phyloP scores from a whole-genome alignment of 2,797 vertebrate species.

The Crocodylus rhombifer region DNA sequence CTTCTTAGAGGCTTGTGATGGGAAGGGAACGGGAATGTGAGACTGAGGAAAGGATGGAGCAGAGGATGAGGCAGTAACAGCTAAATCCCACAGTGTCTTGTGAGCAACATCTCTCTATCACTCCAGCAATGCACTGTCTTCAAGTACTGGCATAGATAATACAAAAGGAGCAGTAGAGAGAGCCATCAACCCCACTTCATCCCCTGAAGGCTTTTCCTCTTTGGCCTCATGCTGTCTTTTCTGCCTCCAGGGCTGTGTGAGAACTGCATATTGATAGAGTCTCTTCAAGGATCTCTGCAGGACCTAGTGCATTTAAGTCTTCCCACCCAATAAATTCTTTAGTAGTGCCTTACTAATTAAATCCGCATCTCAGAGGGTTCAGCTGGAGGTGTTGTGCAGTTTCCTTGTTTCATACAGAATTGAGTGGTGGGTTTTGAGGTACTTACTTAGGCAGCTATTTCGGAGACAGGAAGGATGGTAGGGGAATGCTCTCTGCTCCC shows the following conservation, averaged over 20 bases:
- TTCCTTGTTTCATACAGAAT: not conserved
- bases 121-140: conserved; percentile 11
- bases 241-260: conserved; percentile 23
- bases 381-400: conserved; percentile 13
- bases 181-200: conserved; percentile 34
- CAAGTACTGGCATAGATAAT: not conserved
- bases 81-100: not conserved
- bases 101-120: conserved; percentile 18
- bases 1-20: not conserved
- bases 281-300: conserved; percentile 19
- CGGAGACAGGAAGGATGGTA: not conserved
- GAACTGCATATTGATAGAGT: conserved; percentile 1
- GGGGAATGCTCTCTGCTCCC: conserved; percentile 13
- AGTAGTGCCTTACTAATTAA: conserved; percentile 57
- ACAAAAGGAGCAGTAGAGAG: conserved; percentile 33
- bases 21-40: not conserved
- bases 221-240: conserved; percentile 22
- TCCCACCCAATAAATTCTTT: conserved; percentile 43
- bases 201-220: conserved; percentile 29
- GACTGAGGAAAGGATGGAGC: not conserved
- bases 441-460: not conserved
- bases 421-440: not conserved
- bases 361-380: not conserved
- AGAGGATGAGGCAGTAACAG: too few relatives aligned
- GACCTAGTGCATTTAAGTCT: conserved; percentile 39